Conservation (phyloP, 2,888 invertebrate genomes). For the Eristalis tenax region DNA sequence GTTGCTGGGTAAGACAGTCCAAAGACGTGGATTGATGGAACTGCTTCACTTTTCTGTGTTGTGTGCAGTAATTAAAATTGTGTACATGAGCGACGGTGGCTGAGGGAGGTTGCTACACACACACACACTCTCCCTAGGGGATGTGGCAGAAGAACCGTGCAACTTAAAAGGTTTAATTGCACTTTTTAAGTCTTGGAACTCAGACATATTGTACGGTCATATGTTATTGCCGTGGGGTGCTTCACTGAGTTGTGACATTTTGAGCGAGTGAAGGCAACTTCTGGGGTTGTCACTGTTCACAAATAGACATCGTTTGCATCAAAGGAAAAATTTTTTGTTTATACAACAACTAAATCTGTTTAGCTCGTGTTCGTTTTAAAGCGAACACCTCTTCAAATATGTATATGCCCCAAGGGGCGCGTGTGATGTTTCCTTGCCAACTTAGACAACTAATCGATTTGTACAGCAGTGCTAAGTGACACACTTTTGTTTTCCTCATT, state of each 20-base stretch:
- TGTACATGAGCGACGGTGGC: conserved; percentile 14
- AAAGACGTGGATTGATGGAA: conserved; percentile 68
- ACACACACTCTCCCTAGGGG: not conserved
- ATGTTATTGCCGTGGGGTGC: not conserved
- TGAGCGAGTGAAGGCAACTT: not conserved
- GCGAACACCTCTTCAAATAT: no score
- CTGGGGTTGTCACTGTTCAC: no score
- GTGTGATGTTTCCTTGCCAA: no score
- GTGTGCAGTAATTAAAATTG: conserved; percentile 66
- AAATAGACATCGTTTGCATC: no score
- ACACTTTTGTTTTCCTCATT: no score
- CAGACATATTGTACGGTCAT: not conserved
- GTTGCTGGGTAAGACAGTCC: conserved; percentile 44
- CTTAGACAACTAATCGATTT: no score
- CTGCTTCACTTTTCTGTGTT: conserved; percentile 57
- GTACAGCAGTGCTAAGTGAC: no score
- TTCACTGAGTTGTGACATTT: not conserved
- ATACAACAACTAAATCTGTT: no score
- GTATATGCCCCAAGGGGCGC: no score
- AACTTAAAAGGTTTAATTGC: not conserved
- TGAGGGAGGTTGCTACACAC: not conserved
- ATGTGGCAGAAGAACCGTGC: not conserved
- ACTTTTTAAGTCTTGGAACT: not conserved
- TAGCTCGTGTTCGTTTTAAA: no score
- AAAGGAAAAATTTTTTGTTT: no score